Percentiles rank a stretch among this genome's conserved stretches.
Evolutionary conservation across 2,113 vertebrate genomes (phyloP).

Genomic region (Macquaria australasica): DNA sequence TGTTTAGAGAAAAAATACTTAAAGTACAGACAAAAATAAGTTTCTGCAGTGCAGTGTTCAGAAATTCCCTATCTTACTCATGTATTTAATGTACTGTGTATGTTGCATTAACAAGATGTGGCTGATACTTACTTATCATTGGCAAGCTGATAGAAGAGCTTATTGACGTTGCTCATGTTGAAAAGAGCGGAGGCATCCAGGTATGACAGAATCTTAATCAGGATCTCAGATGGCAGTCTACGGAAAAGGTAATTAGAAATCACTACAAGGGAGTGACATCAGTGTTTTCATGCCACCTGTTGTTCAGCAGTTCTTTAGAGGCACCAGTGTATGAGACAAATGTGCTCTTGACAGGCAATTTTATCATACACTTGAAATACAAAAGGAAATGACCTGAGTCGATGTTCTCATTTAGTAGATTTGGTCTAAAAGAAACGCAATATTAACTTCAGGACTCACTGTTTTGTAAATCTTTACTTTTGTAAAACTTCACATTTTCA

Average conservation of each 20-base stretch:
- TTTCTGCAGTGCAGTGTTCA: neutral
- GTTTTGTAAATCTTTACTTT: neutral
- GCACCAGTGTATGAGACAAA: constrained; percentile 1
- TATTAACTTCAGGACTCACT: neutral
- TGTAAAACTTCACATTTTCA: neutral
- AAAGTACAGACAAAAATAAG: neutral
- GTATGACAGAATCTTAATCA: constrained; percentile 89
- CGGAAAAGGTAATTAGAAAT: constrained; percentile 44
- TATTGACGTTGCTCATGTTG: constrained; percentile 86
- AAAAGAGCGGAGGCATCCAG: constrained; percentile 88
- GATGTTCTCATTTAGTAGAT: constrained; percentile 15
- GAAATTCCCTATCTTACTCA: neutral
- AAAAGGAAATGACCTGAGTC: neutral
- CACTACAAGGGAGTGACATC: constrained; percentile 36
- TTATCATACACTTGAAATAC: neutral
- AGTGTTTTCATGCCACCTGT: constrained; percentile 37
- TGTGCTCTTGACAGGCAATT: constrained; percentile 17
- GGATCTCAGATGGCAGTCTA: constrained; percentile 90
- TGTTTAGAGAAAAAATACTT: neutral
- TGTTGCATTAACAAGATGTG: constrained; percentile 4
- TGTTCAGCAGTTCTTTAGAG: constrained; percentile 18
- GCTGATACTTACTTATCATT: constrained; percentile 90
- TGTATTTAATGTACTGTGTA: neutral
- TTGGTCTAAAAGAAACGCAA: neutral
- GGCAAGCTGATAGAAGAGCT: constrained; percentile 85